Conservation (phyloP, 2,797 vertebrate genomes). For the Thunnus albacares region DNA sequence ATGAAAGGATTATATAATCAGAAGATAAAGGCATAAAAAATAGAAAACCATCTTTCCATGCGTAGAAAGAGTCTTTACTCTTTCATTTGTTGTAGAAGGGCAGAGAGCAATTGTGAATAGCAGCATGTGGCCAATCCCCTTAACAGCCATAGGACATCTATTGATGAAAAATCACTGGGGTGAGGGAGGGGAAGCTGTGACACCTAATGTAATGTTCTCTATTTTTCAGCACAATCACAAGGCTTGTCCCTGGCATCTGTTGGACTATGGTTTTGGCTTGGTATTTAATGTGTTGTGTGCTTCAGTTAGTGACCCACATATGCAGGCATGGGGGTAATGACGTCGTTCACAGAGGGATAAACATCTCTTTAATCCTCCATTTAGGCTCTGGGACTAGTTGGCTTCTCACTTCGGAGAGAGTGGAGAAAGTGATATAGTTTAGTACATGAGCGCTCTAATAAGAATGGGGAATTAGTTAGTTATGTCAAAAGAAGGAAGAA, state of each 20-base stretch:
- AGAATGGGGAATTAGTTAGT: constrained; percentile 28
- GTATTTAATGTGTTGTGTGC: constrained; percentile 58
- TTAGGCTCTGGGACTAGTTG: constrained; percentile 51
- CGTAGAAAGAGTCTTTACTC: constrained; percentile 41
- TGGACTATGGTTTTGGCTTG: constrained; percentile 35
- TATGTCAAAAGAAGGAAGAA: constrained; percentile 11
- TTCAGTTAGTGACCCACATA: constrained; percentile 76
- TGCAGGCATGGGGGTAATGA: constrained; percentile 62
- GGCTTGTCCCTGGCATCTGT: constrained; percentile 63
- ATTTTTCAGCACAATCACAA: constrained; percentile 51
- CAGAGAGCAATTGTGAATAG: constrained; percentile 57
- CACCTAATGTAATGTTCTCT: constrained; percentile 61
- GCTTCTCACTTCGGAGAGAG: constrained; percentile 45
- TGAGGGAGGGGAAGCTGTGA: constrained; percentile 56
- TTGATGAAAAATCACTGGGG: constrained; percentile 62
- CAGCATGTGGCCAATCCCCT: constrained; percentile 73
- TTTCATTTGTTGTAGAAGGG: constrained; percentile 45
- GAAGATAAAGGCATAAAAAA: constrained; percentile 35
- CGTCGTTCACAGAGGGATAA: constrained; percentile 64
- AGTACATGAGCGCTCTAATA: constrained; percentile 42
- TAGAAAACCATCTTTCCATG: constrained; percentile 17
- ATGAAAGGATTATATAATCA: constrained; percentile 44
- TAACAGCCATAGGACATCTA: constrained; percentile 69
- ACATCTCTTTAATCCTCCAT: constrained; percentile 69
- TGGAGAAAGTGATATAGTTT: constrained; percentile 42